phyloP scores from a whole-genome alignment of 2,888 invertebrate species.

The Pegoplata infirma region DNA sequence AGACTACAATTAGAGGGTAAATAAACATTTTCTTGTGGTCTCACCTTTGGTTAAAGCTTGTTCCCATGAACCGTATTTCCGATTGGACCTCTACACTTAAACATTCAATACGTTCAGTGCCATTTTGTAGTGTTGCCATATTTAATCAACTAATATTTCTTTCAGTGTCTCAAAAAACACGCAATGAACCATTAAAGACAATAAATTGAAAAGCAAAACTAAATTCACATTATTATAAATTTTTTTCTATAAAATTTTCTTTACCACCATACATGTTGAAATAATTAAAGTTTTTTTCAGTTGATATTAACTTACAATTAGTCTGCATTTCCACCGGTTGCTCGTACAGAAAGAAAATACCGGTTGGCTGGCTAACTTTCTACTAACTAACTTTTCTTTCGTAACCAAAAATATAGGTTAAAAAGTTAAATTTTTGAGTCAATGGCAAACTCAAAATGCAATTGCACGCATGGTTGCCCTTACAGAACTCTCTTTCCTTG shows the following conservation, averaged over 20 bases:
- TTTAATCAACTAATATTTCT: neutral
- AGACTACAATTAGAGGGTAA: too few relatives aligned
- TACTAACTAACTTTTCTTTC: constrained; percentile 24
- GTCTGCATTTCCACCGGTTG: constrained; percentile 56
- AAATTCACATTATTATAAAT: constrained; percentile 38
- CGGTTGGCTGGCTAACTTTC: constrained; percentile 41
- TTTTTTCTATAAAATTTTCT: constrained; percentile 42
- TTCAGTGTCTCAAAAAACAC: constrained; percentile 20
- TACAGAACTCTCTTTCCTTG: constrained; percentile 42
- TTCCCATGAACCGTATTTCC: too few relatives aligned
- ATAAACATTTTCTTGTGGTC: too few relatives aligned
- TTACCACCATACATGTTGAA: constrained; percentile 3
- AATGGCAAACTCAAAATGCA: constrained; percentile 43
- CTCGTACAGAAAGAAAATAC: constrained; percentile 33
- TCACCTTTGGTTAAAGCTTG: too few relatives aligned
- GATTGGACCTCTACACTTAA: too few relatives aligned
- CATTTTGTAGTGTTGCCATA: too few relatives aligned
- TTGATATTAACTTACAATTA: constrained; percentile 33
- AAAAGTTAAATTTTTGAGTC: constrained; percentile 47
- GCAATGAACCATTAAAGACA: constrained; percentile 42
- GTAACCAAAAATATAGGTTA: constrained; percentile 39
- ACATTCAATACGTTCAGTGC: too few relatives aligned
- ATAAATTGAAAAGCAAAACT: constrained; percentile 19
- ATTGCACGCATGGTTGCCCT: constrained; percentile 49
- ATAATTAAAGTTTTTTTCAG: constrained; percentile 24